Base-by-base conservation (phyloP, 2,797 vertebrate genomes). In the Emydoidea blandingii region DNA sequence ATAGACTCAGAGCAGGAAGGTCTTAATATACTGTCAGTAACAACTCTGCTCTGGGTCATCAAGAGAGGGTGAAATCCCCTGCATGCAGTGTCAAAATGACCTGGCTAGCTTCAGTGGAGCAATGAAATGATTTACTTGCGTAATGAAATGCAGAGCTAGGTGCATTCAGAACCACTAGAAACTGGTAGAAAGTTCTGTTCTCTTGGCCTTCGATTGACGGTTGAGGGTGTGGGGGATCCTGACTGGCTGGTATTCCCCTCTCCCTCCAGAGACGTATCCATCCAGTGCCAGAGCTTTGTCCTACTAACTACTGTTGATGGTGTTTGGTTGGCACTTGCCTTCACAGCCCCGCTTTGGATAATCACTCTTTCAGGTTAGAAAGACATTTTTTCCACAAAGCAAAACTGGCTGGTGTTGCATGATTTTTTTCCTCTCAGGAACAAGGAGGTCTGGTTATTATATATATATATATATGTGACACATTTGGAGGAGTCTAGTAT, bases 161-260 rank as follows among this genome's bases (percentile, higher is more conserved):
- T 68, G 83, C 3, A 87, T 54, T 44, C 23, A 74, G 62, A 90
- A 54, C 3, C 21, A 41, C 11, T 27, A 65, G 47, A 54, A 41
- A 52, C 3, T 85, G 76, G 11, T 2, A 49, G 83, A 74, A 2
- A 25, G 5, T 31, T n/a, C 44, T 41, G 56, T 23, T 76, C 1
- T 1, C 2, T 5, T 6, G 50, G 50, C 50, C 50, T 52, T 52
- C 15, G 50, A 50, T 15, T 50, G 50, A 50, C 14, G 11, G 49
- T 52, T 29, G 82, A 18, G 81, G 56, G 12, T 0, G 3, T 0
- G 0, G 0, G 1, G 53, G 79, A 74, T 79, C 44, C 37, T 41
- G 62, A 78, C 5, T 2, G 86, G 37, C 62, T 87, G 79, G 49
- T 74, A 53, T 92, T 31, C 16, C 4, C 52, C n/a, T 84, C 53